These are phyloP conservation scores for Phortica magna DNA, from an alignment of 2,888 invertebrate species.

Conservation along the genomic window DNA sequence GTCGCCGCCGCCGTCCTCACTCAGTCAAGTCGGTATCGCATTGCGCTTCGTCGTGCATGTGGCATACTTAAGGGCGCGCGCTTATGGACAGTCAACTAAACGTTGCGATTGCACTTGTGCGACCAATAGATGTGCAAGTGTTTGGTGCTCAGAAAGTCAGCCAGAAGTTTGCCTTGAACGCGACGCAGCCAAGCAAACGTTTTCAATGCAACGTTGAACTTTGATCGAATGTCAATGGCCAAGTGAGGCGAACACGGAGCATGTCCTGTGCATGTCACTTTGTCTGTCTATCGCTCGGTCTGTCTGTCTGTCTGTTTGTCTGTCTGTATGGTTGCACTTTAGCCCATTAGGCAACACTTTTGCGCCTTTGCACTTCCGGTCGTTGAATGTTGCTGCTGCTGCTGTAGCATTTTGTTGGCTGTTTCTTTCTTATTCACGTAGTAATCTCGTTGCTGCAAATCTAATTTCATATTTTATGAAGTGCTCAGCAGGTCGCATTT, in stretches of 20 bases:
- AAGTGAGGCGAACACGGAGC: slow-evolving; percentile 40
- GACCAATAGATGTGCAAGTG: not conserved
- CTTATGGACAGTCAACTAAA: not conserved
- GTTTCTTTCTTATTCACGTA: too few species aligned
- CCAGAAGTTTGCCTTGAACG: not conserved
- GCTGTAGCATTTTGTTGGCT: slow-evolving; percentile 47
- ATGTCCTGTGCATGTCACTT: slow-evolving; percentile 1
- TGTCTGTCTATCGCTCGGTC: slow-evolving; percentile 43
- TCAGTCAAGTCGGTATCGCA: too few species aligned
- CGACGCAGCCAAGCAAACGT: not conserved
- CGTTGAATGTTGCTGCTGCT: slow-evolving; percentile 20
- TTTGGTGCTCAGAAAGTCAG: not conserved
- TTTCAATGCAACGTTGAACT: slow-evolving; percentile 1
- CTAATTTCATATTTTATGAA: slow-evolving; percentile 72
- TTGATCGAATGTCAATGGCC: slow-evolving; percentile 5
- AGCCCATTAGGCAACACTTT: slow-evolving; percentile 52
- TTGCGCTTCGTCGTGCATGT: too few species aligned
- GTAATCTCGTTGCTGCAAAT: slow-evolving; percentile 50
- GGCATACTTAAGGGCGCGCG: not conserved
- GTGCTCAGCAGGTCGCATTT: slow-evolving; percentile 50
- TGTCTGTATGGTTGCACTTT: slow-evolving; percentile 24
- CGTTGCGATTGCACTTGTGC: not conserved
- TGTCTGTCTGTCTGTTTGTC: too few species aligned
- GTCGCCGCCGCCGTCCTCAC: too few species aligned
- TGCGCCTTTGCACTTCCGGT: slow-evolving; percentile 14